These are phyloP conservation scores for Corbicula japonica DNA, from an alignment of 2,888 invertebrate genomes.

Conservation along the genomic window DNA sequence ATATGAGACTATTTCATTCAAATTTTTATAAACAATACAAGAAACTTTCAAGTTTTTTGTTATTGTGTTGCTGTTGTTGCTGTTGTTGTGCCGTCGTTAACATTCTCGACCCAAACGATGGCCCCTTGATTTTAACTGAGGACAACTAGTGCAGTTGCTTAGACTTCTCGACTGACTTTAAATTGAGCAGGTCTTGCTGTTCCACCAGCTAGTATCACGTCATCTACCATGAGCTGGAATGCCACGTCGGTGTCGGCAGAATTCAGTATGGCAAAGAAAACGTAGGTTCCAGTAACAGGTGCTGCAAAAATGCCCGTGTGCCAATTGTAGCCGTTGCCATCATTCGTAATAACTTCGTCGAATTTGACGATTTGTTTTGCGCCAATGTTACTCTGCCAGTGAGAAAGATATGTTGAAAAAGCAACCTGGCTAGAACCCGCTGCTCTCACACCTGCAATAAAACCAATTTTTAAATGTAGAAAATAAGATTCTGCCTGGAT, in stretches of 20 bases:
- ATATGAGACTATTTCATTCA: no score
- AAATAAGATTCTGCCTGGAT: no score
- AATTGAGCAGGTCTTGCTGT: neutral
- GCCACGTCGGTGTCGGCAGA: neutral
- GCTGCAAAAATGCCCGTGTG: neutral
- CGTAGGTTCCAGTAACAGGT: conserved; percentile 7
- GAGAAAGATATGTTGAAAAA: neutral
- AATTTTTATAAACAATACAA: no score
- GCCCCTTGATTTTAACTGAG: neutral
- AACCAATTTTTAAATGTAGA: no score
- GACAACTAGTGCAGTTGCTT: neutral
- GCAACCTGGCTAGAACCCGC: neutral
- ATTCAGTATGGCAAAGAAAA: neutral
- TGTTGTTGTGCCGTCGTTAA: no score
- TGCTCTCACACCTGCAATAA: no score
- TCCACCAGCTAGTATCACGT: neutral
- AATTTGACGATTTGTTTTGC: neutral
- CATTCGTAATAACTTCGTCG: neutral
- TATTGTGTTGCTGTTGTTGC: no score
- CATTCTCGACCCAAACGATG: neutral
- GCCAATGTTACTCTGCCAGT: neutral
- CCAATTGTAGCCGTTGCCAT: neutral
- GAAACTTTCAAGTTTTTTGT: no score
- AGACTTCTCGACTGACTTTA: neutral
- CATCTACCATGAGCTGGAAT: neutral